These are phyloP conservation scores for Allygus modestus DNA, from an alignment of 2,888 invertebrate species.

Conservation along the genomic window DNA sequence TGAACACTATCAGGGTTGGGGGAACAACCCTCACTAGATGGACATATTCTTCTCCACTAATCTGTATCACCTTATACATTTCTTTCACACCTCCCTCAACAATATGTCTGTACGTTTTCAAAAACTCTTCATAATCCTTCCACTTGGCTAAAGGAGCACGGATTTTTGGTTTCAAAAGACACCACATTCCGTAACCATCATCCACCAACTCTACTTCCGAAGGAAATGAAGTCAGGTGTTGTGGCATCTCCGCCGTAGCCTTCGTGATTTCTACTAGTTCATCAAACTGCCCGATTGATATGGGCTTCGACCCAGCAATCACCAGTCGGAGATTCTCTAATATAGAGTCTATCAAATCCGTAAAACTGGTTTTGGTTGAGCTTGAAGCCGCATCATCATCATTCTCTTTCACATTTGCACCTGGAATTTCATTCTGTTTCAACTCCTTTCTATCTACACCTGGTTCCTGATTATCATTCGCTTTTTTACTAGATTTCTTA, in stretches of 20 bases:
- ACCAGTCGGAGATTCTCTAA: background rate
- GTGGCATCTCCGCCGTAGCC: slow-evolving; percentile 3
- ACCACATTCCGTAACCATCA: background rate
- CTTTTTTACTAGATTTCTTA: no score
- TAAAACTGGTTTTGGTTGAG: slow-evolving; percentile 1
- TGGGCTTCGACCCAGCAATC: slow-evolving; percentile 1
- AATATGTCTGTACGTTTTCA: slow-evolving; percentile 11
- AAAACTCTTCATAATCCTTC: background rate
- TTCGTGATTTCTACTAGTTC: background rate
- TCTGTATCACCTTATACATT: background rate
- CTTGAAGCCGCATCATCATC: no score
- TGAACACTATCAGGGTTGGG: background rate
- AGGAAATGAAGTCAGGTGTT: background rate
- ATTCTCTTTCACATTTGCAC: no score
- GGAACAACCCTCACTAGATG: background rate
- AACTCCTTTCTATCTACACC: no score
- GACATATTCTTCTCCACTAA: background rate
- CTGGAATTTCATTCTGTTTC: no score
- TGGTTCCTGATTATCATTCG: no score
- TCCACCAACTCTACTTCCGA: background rate
- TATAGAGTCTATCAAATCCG: background rate
- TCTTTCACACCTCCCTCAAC: slow-evolving; percentile 22
- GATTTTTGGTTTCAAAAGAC: background rate
- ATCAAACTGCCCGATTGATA: background rate
- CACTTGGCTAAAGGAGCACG: background rate